Evolutionary conservation across 2,113 vertebrate species (phyloP), one percentile per base, ranked within the genome.

Genomic region (Dasypus novemcinctus): DNA sequence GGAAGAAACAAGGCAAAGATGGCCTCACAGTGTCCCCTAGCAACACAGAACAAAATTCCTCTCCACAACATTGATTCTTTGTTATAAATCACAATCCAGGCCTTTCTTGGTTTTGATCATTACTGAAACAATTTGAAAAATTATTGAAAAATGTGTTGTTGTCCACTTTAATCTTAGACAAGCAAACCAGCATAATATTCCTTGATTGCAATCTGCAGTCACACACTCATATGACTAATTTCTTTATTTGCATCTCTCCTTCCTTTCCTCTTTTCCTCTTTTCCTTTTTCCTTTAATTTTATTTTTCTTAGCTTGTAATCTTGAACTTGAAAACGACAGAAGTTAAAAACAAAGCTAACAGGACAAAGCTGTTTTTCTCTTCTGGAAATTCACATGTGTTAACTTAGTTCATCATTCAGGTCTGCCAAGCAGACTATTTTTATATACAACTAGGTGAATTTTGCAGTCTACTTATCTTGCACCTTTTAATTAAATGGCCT

Each of bases 401-500:
- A 83, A 93, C 59, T 68, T 83, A 82, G 84, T 8, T 92, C 66
- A 78, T 91, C 86, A 69, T 52, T 95, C 46, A 91, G 21, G 61
- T 72, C 80, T 92, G 59, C 46, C 80, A 90, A 76, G 27, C 41
- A 25, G 29, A 63, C n/a, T 83, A 33, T 92, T 97, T 95, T 93
- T 76, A 81, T 63, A 85, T 23, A 90, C 36, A 33, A 83, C 84
- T 64, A 64, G 33, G 10, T 75, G 52, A 90, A 93, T 79, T 93
- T 94, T 93, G 69, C 25, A 93, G n/a, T 95, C 76, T 88, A 93
- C 84, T 88, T 93, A 57, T 93, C 76, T 94, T 95, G 75, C 38
- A 83, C 61, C 83, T 95, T 95, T 92, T 96, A 95, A 96, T 96
- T 95, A 95, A 93, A 93, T 86, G 72, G 31, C 72, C 72, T 92